Percentiles rank a stretch among this genome's conserved stretches.
Conservation (phyloP, 2,113 vertebrate species). For the Rhizomys pruinosus region DNA sequence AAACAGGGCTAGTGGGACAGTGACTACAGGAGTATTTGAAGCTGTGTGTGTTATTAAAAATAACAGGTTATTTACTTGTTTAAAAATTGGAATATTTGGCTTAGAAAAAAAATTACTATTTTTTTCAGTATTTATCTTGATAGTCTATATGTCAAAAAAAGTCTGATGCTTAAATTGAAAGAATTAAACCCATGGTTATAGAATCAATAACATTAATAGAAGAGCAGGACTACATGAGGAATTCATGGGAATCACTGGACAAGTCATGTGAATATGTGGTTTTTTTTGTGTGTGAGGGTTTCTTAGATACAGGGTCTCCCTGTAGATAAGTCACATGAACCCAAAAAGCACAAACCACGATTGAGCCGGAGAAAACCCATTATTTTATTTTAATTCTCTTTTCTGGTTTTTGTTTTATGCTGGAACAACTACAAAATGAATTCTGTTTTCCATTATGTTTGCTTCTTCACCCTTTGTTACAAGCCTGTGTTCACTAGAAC, state of each 20-base stretch:
- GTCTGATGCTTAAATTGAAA: not conserved
- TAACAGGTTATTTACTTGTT: not conserved
- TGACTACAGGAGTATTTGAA: not conserved
- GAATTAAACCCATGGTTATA: not conserved
- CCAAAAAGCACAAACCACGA: not conserved
- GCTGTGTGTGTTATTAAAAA: not conserved
- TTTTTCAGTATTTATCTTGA: not conserved
- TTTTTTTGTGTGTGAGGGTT: too few species aligned
- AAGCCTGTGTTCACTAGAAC: not conserved
- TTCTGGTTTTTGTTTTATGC: not conserved
- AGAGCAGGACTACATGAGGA: not conserved
- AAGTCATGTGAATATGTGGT: too few species aligned
- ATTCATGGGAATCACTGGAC: not conserved
- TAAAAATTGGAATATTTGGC: not conserved
- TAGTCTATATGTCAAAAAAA: not conserved
- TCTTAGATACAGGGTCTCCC: too few species aligned
- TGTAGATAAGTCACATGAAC: not conserved
- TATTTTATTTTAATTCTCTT: not conserved
- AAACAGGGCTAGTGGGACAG: not conserved
- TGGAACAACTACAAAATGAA: not conserved
- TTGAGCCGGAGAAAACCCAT: not conserved
- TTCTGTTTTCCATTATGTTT: not conserved
- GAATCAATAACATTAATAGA: not conserved
- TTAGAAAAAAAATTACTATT: too few species aligned
- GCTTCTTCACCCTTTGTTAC: not conserved